Conservation (phyloP, 2,888 invertebrate genomes). For the Globia sparganii region DNA sequence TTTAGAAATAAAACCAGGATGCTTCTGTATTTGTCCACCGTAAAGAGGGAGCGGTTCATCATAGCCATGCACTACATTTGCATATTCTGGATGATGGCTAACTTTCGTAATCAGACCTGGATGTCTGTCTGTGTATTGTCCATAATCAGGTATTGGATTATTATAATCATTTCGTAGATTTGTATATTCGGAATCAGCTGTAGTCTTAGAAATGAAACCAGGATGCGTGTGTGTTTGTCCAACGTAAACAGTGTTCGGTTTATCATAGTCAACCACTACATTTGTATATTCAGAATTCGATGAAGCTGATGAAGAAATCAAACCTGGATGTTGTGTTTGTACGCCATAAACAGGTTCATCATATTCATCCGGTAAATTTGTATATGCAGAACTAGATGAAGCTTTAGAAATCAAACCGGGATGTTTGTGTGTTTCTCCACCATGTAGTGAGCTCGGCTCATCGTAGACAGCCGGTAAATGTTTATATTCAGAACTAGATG, state of each 20-base stretch:
- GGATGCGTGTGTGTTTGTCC: no score
- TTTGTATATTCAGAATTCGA: background rate
- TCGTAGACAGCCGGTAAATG: background rate
- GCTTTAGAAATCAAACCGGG: background rate
- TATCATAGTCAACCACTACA: no score
- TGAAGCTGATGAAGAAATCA: background rate
- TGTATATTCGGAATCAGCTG: background rate
- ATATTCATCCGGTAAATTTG: background rate
- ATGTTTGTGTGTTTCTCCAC: no score
- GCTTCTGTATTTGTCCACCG: background rate
- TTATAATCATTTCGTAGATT: background rate
- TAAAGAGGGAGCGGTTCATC: background rate
- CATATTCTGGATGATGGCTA: background rate
- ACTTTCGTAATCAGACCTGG: background rate
- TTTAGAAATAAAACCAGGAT: conserved; percentile 6
- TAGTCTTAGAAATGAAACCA: no score
- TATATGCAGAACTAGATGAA: background rate
- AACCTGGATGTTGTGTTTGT: background rate
- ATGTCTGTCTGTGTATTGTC: background rate
- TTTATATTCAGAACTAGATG: background rate
- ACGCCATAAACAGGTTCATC: background rate
- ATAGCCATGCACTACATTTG: background rate
- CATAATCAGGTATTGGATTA: background rate
- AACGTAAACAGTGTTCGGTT: no score
- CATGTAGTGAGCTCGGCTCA: background rate